Percentiles rank a stretch among this genome's conserved stretches.
Evolutionary conservation across 1,140 invertebrate genomes (phyloP).

Genomic region (Saxidomus purpurata): DNA sequence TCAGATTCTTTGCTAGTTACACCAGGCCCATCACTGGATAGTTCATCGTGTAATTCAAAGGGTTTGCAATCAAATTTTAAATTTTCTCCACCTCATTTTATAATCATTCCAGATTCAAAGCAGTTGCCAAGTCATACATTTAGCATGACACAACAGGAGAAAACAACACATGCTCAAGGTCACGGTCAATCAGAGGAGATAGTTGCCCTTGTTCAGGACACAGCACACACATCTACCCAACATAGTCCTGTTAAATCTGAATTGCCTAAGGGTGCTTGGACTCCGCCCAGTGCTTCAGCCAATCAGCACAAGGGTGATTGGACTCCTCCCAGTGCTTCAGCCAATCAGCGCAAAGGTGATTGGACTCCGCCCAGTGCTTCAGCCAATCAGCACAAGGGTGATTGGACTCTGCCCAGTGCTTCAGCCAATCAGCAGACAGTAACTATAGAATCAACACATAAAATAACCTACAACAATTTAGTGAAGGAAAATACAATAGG

Average conservation of each 20-base stretch:
- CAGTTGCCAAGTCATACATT: not conserved
- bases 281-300: not conserved
- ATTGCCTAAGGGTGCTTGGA: not conserved
- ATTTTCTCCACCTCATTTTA: not conserved
- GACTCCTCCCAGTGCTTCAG: not conserved
- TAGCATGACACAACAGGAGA: not conserved
- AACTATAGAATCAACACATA: slow-evolving; percentile 38
- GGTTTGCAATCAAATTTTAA: not conserved
- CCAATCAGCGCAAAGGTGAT: not conserved
- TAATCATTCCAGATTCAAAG: not conserved
- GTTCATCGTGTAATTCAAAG: not conserved
- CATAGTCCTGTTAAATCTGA: not conserved
- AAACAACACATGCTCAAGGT: not conserved
- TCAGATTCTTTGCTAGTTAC: not conserved
- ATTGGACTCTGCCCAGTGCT: not conserved
- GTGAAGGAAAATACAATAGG: not conserved
- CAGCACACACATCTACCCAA: too few species aligned
- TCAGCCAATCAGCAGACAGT: not conserved
- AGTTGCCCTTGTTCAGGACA: not conserved
- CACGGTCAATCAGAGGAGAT: not conserved
- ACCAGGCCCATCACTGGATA: not conserved
- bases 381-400: not conserved
- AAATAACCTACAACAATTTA: slow-evolving; percentile 4
- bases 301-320: not conserved
- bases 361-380: not conserved